Conservation (phyloP, 2,888 invertebrate species). For the Colletes collaris region DNA sequence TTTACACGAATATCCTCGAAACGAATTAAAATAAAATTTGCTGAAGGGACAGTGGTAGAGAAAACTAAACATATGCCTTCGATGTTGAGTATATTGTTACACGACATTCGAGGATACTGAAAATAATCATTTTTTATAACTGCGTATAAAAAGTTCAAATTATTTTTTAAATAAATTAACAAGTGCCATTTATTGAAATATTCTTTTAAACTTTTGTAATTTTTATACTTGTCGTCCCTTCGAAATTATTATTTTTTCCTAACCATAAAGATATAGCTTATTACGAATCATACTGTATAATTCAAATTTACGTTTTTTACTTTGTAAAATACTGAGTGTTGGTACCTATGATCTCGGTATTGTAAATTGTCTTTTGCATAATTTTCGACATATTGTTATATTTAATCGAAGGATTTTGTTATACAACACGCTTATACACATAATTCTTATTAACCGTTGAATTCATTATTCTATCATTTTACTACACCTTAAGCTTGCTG, state of each 20-base stretch:
- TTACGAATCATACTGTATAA: neutral
- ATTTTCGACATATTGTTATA: conserved; percentile 27
- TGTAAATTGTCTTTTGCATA: conserved; percentile 24
- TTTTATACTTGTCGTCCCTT: neutral
- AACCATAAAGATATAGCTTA: no score
- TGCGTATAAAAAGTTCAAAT: neutral
- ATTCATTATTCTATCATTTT: conserved; percentile 21
- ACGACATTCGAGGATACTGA: neutral
- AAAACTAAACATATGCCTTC: conserved; percentile 20
- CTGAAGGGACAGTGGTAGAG: neutral
- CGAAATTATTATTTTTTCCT: no score
- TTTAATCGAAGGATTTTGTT: conserved; percentile 14
- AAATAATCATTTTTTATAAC: neutral
- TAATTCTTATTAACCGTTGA: conserved; percentile 14
- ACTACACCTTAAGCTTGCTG: conserved; percentile 35
- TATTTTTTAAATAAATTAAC: conserved; percentile 26
- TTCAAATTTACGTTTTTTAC: conserved; percentile 27
- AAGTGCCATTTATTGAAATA: conserved; percentile 64
- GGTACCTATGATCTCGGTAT: conserved; percentile 10
- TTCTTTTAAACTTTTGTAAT: conserved; percentile 61
- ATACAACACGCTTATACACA: conserved; percentile 37
- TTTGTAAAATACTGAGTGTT: conserved; percentile 6
- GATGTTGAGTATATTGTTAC: neutral
- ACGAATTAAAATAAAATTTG: neutral
- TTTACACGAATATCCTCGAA: no score